Base-by-base conservation (phyloP, 1,140 invertebrate species). In the Linepithema humile region DNA sequence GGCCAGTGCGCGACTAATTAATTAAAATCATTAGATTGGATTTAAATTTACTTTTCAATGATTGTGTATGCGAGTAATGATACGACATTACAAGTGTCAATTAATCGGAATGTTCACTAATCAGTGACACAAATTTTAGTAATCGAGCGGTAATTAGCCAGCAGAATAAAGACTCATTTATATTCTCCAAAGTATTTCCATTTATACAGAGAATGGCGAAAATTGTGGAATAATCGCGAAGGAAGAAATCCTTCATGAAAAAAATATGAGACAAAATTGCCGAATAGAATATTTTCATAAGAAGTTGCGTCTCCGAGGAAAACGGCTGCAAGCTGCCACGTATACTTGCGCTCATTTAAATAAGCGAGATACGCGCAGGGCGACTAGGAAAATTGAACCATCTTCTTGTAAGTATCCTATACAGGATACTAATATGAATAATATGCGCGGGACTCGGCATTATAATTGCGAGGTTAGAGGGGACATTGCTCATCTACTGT, bases 191-290 rank as follows among this genome's bases (percentile, higher is more conserved):
- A 53, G 23, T 43, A 26, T 65, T 23, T 20, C 9, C 12, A 40
- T 69, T 29, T 70, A 26, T 20, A 12, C 10, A 40, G 1, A 57
- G 35, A 20, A 40, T 1, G 23, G 17, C 17, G n/a, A 35, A 29
- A 70, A 40, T 57, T 32, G 50, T 6, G 3, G 48, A 3, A 48
- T 50, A 65, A 65, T 17, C 55, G 17, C 4, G 12, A 45, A 40
- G n/a, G 7, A 50, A 65, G 43, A 65, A 40, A 77, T 77, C 29
- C 43, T 60, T 65, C 40, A 77, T 77, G 29, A 77, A 77, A 77
- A 77, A 77, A 77, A 77, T 77, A 77, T 77, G 59, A 77, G 59
- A 10, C 40, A 23, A 48, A 77, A 77, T 77, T 77, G 73, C 59
- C 20, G 40, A 45, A 77, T 77, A 64, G 29, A 64, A 64, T 77